Evolutionary conservation across 1,140 invertebrate species (phyloP), one percentile per base, ranked within the genome.

Genomic region (Orius insidiosus): DNA sequence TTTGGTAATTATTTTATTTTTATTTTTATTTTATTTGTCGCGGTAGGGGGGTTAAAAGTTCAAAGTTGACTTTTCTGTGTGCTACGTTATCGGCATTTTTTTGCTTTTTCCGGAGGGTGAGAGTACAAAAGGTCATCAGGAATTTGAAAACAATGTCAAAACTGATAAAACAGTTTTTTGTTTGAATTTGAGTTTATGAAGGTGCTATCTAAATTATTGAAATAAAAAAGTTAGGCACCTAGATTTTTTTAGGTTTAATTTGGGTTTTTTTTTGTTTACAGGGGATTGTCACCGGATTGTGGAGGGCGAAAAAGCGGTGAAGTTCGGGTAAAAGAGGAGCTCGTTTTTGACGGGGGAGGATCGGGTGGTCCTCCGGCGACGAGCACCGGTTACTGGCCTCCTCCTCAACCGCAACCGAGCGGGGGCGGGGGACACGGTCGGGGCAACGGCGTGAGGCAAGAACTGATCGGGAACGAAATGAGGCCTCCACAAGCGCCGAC

Each of bases 281-380:
- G 48, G 35, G 3, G 55, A 63, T 32, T 61, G 58, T 45, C 60
- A 61, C 11, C 60, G 58, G 16, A 47, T 19, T 35, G 24, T 14
- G 34, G 30, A 24, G 36, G 56, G 32, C 35, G 56, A 61, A 49
- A 48, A 59, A 43, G 61, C 57, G n/a, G 61, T 58, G 42, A 57
- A 55, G 50, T 50, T 19, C 64, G 67, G 42, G 59, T 61, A 19
- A 68, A 69, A 53, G 60, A 66, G 48, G 67, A 67, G 34, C 60
- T 64, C 4, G 68, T 71, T 2, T 70, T 70, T 50, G 69, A 70
- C 50, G 65, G 67, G 24, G 67, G 67, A 34, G 66, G 65, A 39
- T 45, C 54, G 5, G 38, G 35, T 24, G 37, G 33, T 24, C 24
- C 24, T 4, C 47, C 49, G 2, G 13, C 32, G 39, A 15, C 35